phyloP scores from a whole-genome alignment of 2,888 invertebrate genomes.

The Strigamia transsilvanica region DNA sequence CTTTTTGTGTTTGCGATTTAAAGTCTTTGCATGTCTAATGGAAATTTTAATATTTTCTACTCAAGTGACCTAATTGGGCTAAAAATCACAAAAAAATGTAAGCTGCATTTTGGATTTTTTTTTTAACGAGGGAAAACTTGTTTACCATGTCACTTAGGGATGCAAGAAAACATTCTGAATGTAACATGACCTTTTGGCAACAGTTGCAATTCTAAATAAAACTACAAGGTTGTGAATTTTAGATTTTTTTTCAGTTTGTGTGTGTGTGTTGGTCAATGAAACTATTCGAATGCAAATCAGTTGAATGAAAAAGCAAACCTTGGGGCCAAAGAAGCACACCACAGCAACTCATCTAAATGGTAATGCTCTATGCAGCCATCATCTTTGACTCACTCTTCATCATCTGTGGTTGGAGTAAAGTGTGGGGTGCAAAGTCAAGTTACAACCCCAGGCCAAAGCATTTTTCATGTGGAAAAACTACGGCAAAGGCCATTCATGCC shows the following conservation, averaged over 20 bases:
- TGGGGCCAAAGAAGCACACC: conserved; percentile 33
- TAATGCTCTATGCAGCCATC: conserved; percentile 36
- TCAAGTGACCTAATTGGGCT: not conserved
- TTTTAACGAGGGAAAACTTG: not conserved
- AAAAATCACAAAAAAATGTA: not conserved
- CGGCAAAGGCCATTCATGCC: conserved; percentile 34
- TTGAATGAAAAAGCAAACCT: conserved; percentile 25
- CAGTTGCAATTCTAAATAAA: not conserved
- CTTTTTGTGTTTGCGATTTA: not conserved
- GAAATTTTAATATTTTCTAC: not conserved
- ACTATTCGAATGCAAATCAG: conserved; percentile 45
- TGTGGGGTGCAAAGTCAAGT: conserved; percentile 46
- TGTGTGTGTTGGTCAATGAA: conserved; percentile 31
- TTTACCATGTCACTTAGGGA: not conserved
- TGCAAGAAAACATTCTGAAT: conserved; percentile 17
- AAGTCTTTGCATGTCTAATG: not conserved
- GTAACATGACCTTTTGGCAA: conserved; percentile 14
- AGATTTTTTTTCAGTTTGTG: conserved; percentile 1
- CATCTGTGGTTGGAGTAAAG: conserved; percentile 45
- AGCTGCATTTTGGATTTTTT: not conserved
- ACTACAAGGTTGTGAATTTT: conserved; percentile 36
- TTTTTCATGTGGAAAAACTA: conserved; percentile 48
- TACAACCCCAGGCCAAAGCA: conserved; percentile 29
- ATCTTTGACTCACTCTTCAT: conserved; percentile 43
- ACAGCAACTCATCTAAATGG: conserved; percentile 45